These are phyloP conservation scores for Euura saliciscinereae DNA, from an alignment of 1,140 invertebrate species.

Conservation along the genomic window DNA sequence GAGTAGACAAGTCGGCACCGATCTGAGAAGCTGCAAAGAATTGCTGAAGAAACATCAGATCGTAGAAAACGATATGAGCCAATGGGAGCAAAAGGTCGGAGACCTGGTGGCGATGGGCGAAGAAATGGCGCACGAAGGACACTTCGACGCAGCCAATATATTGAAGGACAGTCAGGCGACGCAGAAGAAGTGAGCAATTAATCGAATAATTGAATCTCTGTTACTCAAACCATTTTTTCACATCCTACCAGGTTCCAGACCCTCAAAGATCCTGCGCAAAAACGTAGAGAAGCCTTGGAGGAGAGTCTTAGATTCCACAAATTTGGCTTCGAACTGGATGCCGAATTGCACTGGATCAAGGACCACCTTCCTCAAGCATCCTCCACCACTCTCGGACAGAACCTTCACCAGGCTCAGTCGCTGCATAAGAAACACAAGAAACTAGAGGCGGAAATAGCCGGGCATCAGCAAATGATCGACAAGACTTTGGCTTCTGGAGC, in stretches of 20 bases:
- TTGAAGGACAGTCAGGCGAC: slow-evolving; percentile 78
- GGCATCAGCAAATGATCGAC: slow-evolving; percentile 82
- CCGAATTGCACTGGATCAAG: slow-evolving; percentile 94
- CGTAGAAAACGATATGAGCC: slow-evolving; percentile 79
- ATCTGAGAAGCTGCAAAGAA: slow-evolving; percentile 88
- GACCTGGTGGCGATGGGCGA: slow-evolving; percentile 81
- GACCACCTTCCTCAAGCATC: slow-evolving; percentile 85
- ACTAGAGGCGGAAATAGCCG: slow-evolving; percentile 83
- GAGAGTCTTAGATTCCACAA: slow-evolving; percentile 90
- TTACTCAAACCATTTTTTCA: not conserved
- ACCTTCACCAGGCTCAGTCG: slow-evolving; percentile 90
- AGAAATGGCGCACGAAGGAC: slow-evolving; percentile 89
- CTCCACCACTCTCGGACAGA: slow-evolving; percentile 77
- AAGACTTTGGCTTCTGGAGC: slow-evolving; percentile 78
- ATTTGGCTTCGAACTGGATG: slow-evolving; percentile 92
- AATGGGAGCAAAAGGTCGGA: slow-evolving; percentile 78
- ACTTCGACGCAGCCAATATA: slow-evolving; percentile 91
- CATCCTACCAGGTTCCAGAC: slow-evolving; percentile 59
- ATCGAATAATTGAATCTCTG: not conserved
- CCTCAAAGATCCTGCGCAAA: slow-evolving; percentile 67
- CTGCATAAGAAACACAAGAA: slow-evolving; percentile 94
- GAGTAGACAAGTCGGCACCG: slow-evolving; percentile 81
- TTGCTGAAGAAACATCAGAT: slow-evolving; percentile 84
- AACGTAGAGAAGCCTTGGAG: slow-evolving; percentile 80
- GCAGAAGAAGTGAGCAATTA: slow-evolving; percentile 64